Conservation (phyloP, 2,888 invertebrate genomes). For the Megaustenia siamemsis region DNA sequence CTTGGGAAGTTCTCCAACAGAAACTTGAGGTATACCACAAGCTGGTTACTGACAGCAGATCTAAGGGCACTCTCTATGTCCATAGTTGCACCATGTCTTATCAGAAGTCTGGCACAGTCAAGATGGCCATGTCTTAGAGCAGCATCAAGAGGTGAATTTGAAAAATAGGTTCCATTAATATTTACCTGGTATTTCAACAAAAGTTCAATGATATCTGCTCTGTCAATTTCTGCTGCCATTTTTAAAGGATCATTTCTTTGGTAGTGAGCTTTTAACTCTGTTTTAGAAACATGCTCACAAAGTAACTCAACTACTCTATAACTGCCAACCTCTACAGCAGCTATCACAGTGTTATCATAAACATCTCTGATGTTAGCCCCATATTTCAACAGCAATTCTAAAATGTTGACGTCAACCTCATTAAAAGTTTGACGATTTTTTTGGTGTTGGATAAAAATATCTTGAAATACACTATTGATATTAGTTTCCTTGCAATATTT, state of each 20-base stretch:
- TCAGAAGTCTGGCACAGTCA: not conserved
- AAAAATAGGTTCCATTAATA: not conserved
- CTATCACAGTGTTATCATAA: not conserved
- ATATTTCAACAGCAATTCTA: not conserved
- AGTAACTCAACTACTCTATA: not conserved
- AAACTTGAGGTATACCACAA: not conserved
- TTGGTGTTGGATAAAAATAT: not conserved
- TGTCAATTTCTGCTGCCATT: not conserved
- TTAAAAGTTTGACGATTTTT: not conserved
- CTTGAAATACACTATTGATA: not conserved
- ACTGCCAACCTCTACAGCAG: not conserved
- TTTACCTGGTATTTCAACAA: not conserved
- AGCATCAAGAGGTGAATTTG: not conserved
- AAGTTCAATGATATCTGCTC: not conserved
- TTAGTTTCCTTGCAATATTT: too few relatives aligned
- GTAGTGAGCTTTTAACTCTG: not conserved
- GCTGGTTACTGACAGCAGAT: not conserved
- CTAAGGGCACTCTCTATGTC: not conserved
- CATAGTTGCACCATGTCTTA: not conserved
- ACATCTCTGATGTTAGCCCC: not conserved
- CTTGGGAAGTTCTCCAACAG: not conserved
- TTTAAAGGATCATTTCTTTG: not conserved
- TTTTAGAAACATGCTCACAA: not conserved
- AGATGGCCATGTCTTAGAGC: not conserved
- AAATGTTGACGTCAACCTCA: not conserved